Evolutionary conservation across 2,888 invertebrate genomes (phyloP).

Genomic region (Drosophila ustulata): DNA sequence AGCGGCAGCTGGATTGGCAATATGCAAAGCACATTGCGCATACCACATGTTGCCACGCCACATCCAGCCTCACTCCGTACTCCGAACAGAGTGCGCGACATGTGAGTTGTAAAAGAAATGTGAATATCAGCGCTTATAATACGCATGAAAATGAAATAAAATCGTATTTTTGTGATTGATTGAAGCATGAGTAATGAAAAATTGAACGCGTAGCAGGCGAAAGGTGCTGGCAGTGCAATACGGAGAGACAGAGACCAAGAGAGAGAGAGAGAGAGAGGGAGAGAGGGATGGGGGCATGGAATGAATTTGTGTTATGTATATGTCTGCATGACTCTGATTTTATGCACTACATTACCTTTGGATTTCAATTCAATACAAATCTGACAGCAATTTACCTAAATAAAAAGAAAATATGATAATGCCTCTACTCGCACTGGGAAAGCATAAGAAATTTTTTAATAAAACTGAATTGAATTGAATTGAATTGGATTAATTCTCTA

Average conservation of each 20-base stretch:
- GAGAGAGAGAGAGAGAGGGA: not conserved
- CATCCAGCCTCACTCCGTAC: constrained; percentile 17
- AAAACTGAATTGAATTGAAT: constrained; percentile 63
- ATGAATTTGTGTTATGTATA: constrained; percentile 66
- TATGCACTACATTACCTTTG: constrained; percentile 82
- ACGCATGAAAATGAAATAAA: constrained; percentile 82
- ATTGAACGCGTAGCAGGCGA: constrained; percentile 68
- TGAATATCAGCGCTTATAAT: constrained; percentile 75
- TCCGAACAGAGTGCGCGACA: constrained; percentile 44
- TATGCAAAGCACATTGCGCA: constrained; percentile 70
- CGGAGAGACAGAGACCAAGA: not conserved
- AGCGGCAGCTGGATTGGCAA: constrained; percentile 53
- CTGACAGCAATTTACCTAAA: constrained; percentile 74
- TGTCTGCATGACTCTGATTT: constrained; percentile 79
- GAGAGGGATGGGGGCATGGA: not conserved
- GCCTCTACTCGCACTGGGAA: constrained; percentile 26
- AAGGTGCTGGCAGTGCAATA: constrained; percentile 46
- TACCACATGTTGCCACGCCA: constrained; percentile 70
- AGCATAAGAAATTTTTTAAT: constrained; percentile 44
- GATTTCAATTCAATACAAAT: constrained; percentile 78
- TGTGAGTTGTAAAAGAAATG: constrained; percentile 72
- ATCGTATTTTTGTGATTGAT: constrained; percentile 82
- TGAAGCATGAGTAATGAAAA: constrained; percentile 82
- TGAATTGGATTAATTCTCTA: constrained; percentile 66
- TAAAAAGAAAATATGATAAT: constrained; percentile 51